Base-by-base conservation (phyloP, 2,888 invertebrate species). In the Oxyscelio sp. region DNA sequence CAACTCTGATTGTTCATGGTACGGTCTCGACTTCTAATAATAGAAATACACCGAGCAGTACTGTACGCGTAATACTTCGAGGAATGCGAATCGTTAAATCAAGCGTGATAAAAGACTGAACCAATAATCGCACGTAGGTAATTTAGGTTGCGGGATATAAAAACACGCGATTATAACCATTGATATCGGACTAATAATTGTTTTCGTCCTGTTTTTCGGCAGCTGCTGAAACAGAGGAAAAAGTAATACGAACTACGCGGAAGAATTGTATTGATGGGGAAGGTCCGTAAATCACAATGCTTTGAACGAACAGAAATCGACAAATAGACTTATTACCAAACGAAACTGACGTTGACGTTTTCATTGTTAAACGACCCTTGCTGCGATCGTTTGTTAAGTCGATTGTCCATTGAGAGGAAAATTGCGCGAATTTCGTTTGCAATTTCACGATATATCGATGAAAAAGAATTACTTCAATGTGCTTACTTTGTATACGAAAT, bases 51-150 rank as follows among this genome's bases (percentile, higher is more conserved):
- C 56, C 11, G 54, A 45, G 63, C 22, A 8, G 15, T 61, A 56
- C 52, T n/a, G 52, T 66, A 65, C 83, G 84, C 82, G 87, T 56
- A 85, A 87, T 80, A 77, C 63, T 78, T 65, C 56, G 73, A 85
- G 85, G 85, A 88, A 87, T 87, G 84, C 85, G 84, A 85, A 79
- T 70, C 88, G 86, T 87, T 90, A 90, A 89, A 89, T 90, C 90
- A 88, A 65, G 59, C 78, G 78, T 86, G 85, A 85, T 85, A 87
- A 88, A 86, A 87, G 80, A 81, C 77, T 65, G 75, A 74, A 38
- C 78, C 85, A 80, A 77, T 86, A 83, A 83, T 87, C 87, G 84
- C 70, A 56, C 48, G 52, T 58, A 45, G 66, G 83, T 86, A 86
- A 85, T 85, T 86, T 83, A 80, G 80, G 82, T 80, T 81, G 52